Evolutionary conservation across 2,888 invertebrate genomes (phyloP).

Genomic region (Drosophila anceps): DNA sequence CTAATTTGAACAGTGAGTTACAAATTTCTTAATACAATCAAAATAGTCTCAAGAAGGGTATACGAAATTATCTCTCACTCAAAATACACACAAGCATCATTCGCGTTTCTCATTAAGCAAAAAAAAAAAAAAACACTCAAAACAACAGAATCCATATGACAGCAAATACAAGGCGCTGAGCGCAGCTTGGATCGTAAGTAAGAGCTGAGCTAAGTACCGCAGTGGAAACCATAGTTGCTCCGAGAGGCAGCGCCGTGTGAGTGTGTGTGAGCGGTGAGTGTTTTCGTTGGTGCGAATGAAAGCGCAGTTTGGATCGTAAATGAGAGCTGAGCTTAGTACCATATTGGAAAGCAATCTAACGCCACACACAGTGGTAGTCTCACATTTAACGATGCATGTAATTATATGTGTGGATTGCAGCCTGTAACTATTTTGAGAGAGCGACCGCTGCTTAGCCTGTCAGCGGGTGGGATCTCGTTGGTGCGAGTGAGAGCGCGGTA

Average conservation of each 20-base stretch:
- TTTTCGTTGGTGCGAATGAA: too few relatives aligned
- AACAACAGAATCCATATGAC: too few relatives aligned
- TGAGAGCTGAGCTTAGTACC: too few relatives aligned
- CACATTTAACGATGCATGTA: neutral
- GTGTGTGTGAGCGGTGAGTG: too few relatives aligned
- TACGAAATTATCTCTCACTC: neutral
- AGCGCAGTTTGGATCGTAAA: too few relatives aligned
- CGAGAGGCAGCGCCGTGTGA: neutral
- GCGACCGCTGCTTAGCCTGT: neutral
- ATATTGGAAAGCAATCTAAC: too few relatives aligned
- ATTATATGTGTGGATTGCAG: neutral
- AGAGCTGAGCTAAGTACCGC: neutral
- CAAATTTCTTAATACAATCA: neutral
- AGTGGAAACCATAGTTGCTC: neutral
- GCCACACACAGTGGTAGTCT: too few relatives aligned
- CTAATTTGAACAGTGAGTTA: neutral
- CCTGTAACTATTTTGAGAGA: neutral
- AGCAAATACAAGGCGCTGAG: neutral
- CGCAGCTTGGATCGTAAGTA: neutral
- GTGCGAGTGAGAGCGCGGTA: neutral
- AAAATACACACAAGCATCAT: neutral
- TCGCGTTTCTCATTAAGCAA: too few relatives aligned
- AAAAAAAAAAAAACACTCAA: neutral
- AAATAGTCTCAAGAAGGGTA: neutral
- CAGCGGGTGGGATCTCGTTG: neutral